phyloP scores from a whole-genome alignment of 2,113 vertebrate genomes.

The Formicarius rufipectus region DNA sequence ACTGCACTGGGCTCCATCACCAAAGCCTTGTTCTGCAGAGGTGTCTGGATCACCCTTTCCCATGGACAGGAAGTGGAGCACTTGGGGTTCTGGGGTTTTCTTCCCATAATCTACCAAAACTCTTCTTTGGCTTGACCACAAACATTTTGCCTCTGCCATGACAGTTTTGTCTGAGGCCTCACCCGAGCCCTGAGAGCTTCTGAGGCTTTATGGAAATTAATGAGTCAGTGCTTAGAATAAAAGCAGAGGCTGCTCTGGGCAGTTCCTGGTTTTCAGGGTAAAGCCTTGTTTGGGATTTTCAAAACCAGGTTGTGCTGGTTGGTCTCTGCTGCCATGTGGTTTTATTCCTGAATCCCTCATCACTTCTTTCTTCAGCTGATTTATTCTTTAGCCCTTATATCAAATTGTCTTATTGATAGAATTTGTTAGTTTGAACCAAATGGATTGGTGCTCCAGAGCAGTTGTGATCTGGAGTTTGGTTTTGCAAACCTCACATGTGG shows the following conservation, averaged over 20 bases:
- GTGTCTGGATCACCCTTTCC: not conserved
- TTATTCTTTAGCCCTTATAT: not conserved
- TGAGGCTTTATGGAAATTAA: too few relatives aligned
- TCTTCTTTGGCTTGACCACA: not conserved
- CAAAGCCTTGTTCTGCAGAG: fast-evolving
- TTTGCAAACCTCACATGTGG: not conserved
- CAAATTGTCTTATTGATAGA: not conserved
- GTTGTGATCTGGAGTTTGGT: not conserved
- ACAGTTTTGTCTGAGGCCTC: not conserved
- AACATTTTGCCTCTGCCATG: not conserved
- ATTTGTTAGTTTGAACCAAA: not conserved
- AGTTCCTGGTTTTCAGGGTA: not conserved
- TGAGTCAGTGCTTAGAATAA: not conserved
- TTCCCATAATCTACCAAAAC: not conserved
- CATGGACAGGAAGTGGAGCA: not conserved
- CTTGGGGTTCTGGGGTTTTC: not conserved
- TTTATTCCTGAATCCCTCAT: not conserved
- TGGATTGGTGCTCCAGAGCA: not conserved
- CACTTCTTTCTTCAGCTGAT: not conserved
- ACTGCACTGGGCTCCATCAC: not conserved
- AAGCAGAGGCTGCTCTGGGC: not conserved
- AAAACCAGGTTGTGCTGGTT: not conserved
- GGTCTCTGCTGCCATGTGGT: not conserved
- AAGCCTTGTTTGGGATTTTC: not conserved
- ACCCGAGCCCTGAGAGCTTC: not conserved